phyloP scores from a whole-genome alignment of 2,888 invertebrate genomes.

The Smittia sp. region DNA sequence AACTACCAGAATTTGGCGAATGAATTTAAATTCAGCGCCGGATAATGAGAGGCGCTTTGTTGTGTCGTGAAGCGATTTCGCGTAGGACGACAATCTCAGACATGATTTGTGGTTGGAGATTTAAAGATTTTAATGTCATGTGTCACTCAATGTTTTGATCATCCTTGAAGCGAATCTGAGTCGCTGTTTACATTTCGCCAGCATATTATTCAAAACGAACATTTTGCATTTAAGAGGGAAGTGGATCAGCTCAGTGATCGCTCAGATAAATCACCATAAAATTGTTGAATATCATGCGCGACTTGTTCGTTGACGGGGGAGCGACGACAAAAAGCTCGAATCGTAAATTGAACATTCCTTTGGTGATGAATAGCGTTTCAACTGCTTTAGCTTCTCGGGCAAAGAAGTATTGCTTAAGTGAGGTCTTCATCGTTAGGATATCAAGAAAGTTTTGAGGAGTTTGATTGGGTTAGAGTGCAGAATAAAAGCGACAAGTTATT shows the following conservation, averaged over 20 bases:
- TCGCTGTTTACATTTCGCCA: background rate
- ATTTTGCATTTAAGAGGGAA: conserved; percentile 9
- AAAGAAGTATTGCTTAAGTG: too few relatives aligned
- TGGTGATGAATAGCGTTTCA: too few relatives aligned
- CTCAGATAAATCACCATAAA: background rate
- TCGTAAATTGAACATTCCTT: too few relatives aligned
- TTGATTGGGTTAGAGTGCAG: too few relatives aligned
- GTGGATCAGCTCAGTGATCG: background rate
- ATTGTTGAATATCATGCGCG: too few relatives aligned
- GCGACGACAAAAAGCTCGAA: too few relatives aligned
- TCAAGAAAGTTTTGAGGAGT: too few relatives aligned
- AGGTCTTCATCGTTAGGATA: too few relatives aligned
- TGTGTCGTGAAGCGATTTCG: background rate
- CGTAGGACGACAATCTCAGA: background rate
- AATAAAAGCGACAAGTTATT: too few relatives aligned
- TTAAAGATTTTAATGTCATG: background rate
- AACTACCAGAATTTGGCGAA: background rate
- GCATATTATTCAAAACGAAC: conserved; percentile 9
- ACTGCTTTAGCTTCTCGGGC: too few relatives aligned
- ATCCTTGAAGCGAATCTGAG: too few relatives aligned
- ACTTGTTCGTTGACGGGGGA: too few relatives aligned
- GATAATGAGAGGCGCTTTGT: background rate
- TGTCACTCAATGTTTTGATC: background rate
- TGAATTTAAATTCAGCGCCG: background rate
- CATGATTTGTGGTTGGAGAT: background rate